Conservation (phyloP, 2,797 vertebrate species). For the Cuculus canorus region DNA sequence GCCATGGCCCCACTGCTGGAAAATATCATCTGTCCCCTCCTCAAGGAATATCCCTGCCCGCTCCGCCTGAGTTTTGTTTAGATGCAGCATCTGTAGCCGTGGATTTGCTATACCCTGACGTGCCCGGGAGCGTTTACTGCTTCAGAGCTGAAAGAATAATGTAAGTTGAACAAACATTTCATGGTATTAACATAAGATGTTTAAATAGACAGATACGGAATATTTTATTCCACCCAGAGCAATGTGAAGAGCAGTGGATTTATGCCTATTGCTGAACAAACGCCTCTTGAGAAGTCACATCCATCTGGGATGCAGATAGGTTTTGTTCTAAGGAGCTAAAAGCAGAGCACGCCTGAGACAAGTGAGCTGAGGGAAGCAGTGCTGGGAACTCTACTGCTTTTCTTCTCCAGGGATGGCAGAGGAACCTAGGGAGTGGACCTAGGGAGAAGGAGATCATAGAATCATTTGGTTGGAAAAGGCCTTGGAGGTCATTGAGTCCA, state of each 20-base stretch:
- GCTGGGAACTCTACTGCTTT: background rate
- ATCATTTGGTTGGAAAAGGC: too few species aligned
- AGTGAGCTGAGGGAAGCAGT: rapidly evolving
- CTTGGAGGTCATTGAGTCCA: too few species aligned
- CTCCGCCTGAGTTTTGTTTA: background rate
- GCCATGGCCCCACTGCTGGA: background rate
- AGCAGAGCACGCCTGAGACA: background rate
- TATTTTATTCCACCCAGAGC: background rate
- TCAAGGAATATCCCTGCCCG: background rate
- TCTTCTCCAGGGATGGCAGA: background rate
- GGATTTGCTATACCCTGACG: background rate
- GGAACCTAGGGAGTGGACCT: background rate
- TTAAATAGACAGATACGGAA: conserved; percentile 26
- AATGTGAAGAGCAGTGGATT: conserved; percentile 11
- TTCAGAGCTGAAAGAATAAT: background rate
- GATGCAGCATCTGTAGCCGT: background rate
- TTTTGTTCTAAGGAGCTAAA: background rate
- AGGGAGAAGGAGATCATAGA: too few species aligned
- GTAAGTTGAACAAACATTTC: conserved; percentile 31
- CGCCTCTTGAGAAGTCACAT: background rate
- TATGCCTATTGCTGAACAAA: conserved; percentile 13
- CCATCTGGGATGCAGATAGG: background rate
- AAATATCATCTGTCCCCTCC: background rate
- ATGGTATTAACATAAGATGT: conserved; percentile 15
- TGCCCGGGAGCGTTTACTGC: background rate